A percentile compares a stretch with the other conserved stretches of the same genome.
Conservation (phyloP, 2,113 vertebrate species). For the Rhinolophus ferrumequinum region DNA sequence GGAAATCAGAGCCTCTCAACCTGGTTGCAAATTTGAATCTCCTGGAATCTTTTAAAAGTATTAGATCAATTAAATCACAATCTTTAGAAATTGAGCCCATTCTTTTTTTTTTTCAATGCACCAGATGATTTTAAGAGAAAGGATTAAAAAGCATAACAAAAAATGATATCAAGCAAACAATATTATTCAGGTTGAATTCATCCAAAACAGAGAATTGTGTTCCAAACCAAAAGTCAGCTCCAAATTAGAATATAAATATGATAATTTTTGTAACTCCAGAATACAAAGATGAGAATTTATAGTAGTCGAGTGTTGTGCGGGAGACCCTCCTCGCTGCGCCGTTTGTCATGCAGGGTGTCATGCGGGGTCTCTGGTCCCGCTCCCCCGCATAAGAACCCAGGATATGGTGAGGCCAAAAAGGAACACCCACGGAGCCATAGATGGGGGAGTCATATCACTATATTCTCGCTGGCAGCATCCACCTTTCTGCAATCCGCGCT, state of each 20-base stretch:
- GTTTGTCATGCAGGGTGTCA: too few species aligned
- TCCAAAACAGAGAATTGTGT: background rate
- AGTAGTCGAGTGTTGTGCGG: background rate
- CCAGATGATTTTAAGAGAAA: constrained; percentile 29
- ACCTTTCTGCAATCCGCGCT: too few species aligned
- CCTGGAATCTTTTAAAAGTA: background rate
- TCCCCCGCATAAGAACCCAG: too few species aligned
- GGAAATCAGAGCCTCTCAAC: background rate
- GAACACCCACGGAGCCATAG: too few species aligned
- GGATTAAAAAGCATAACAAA: background rate
- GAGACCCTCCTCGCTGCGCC: too few species aligned
- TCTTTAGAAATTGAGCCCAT: constrained; percentile 34
- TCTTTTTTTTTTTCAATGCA: background rate
- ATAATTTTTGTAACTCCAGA: background rate
- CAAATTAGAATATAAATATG: background rate
- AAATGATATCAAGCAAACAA: constrained; percentile 38
- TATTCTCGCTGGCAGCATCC: too few species aligned
- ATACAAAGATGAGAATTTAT: background rate
- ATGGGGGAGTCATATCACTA: too few species aligned
- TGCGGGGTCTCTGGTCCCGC: too few species aligned
- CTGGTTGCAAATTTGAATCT: constrained; percentile 1
- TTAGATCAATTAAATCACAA: constrained; percentile 15
- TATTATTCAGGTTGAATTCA: background rate
- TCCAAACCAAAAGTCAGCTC: background rate
- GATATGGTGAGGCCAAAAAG: too few species aligned